Conservation (phyloP, 2,888 invertebrate species). For the Agrochola litura region DNA sequence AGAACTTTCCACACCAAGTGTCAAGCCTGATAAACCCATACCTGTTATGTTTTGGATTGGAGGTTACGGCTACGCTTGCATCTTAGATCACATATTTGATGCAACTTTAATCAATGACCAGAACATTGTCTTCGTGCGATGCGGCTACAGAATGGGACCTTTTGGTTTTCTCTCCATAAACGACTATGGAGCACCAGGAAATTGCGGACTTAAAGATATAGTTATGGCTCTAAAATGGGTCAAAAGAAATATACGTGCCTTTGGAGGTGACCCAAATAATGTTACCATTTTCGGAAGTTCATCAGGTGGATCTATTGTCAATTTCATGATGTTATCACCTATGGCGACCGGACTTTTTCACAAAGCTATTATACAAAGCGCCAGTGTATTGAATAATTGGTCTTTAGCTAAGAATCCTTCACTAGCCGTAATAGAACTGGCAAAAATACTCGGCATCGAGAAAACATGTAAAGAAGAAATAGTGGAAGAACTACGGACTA, state of each 20-base stretch:
- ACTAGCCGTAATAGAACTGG: constrained; percentile 75
- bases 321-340: constrained; percentile 87
- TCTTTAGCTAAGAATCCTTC: constrained; percentile 81
- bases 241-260: constrained; percentile 81
- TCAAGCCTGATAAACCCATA: constrained; percentile 77
- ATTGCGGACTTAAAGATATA: constrained; percentile 86
- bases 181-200: constrained; percentile 85
- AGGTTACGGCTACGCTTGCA: constrained; percentile 78
- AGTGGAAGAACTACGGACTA: constrained; percentile 79
- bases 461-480: constrained; percentile 76
- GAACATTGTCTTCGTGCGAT: constrained; percentile 83
- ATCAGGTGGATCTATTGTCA: constrained; percentile 85
- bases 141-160: constrained; percentile 85
- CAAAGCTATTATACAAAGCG: constrained; percentile 86
- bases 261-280: constrained; percentile 86
- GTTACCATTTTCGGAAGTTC: constrained; percentile 88
- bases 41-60: constrained; percentile 90
- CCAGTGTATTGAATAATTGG: constrained; percentile 85
- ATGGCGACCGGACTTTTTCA: constrained; percentile 87
- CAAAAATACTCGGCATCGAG: constrained; percentile 77
- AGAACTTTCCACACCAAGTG: constrained; percentile 80
- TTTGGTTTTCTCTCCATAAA: constrained; percentile 86
- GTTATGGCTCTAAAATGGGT: constrained; percentile 86
- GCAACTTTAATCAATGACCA: constrained; percentile 79
- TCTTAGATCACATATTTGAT: constrained; percentile 78